Percentiles rank a stretch among this genome's conserved stretches.
These are phyloP conservation scores for Chirona hameri DNA, from an alignment of 2,888 invertebrate genomes.

Conservation along the genomic window DNA sequence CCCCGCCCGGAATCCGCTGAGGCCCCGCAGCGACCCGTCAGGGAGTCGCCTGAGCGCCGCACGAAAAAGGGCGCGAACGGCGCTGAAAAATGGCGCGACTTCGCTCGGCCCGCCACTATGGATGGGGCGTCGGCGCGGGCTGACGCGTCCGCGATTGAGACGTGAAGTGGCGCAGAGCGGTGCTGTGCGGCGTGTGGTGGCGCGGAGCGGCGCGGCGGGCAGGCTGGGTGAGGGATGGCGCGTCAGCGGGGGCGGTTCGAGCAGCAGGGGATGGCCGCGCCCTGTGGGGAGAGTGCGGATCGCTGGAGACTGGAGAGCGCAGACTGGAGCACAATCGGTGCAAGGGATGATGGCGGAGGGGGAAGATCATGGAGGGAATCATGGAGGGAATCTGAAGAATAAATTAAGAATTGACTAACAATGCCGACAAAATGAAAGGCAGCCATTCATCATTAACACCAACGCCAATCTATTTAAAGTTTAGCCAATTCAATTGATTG, in stretches of 20 bases:
- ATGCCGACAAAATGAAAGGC: background rate
- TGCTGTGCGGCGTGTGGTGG: background rate
- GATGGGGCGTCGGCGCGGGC: background rate
- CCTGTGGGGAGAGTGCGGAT: background rate
- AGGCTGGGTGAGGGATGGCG: background rate
- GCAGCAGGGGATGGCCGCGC: background rate
- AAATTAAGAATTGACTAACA: no score
- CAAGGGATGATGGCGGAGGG: no score
- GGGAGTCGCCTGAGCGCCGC: background rate
- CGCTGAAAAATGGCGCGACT: constrained; percentile 12
- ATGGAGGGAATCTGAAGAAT: no score
- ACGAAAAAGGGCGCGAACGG: constrained; percentile 3
- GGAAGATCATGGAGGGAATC: no score
- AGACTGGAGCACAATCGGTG: no score
- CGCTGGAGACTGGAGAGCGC: no score
- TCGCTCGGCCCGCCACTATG: background rate
- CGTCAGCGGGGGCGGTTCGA: background rate
- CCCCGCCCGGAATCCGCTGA: no score
- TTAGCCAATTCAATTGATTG: no score
- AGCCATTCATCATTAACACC: no score
- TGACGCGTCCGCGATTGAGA: constrained; percentile 4
- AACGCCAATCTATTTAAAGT: no score
- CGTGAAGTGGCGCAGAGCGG: background rate
- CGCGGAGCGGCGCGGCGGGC: no score
- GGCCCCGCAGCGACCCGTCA: no score